These are phyloP conservation scores for Exocentrus adspersus DNA, from an alignment of 2,888 invertebrate genomes.

Conservation along the genomic window DNA sequence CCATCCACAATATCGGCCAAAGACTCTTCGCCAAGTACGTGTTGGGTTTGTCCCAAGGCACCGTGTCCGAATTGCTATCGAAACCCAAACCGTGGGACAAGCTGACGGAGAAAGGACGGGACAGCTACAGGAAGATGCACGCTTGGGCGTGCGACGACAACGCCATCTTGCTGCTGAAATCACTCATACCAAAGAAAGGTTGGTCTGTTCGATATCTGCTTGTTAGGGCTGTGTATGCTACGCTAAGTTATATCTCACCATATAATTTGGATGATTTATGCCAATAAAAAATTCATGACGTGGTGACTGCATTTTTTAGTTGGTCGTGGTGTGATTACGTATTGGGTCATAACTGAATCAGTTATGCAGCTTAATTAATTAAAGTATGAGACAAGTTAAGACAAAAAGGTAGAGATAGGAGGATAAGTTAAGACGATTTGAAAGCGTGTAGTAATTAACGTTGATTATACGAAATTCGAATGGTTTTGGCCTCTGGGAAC, in stretches of 20 bases:
- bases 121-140: slow-evolving; percentile 99
- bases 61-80: slow-evolving; percentile 96
- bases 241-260: slow-evolving; percentile 15
- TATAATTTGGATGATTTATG: background rate
- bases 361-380: too few species aligned
- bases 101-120: slow-evolving; percentile 98
- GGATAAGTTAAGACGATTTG: background rate
- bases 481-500: background rate
- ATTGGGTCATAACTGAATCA: too few species aligned
- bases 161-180: slow-evolving; percentile 96
- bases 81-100: slow-evolving; percentile 99
- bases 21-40: slow-evolving; percentile 98
- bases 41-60: slow-evolving; percentile 95
- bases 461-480: slow-evolving; percentile 1
- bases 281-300: too few species aligned
- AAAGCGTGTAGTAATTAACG: background rate
- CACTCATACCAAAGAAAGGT: slow-evolving; percentile 98
- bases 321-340: too few species aligned
- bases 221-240: background rate
- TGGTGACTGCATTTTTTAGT: too few species aligned
- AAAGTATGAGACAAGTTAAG: too few species aligned
- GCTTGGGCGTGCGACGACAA: slow-evolving; percentile 99
- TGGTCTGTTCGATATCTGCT: slow-evolving; percentile 62
- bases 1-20: slow-evolving; percentile 98
- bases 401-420: too few species aligned